These are phyloP conservation scores for Psophia crepitans DNA, from an alignment of 2,113 vertebrate genomes.

Conservation along the genomic window DNA sequence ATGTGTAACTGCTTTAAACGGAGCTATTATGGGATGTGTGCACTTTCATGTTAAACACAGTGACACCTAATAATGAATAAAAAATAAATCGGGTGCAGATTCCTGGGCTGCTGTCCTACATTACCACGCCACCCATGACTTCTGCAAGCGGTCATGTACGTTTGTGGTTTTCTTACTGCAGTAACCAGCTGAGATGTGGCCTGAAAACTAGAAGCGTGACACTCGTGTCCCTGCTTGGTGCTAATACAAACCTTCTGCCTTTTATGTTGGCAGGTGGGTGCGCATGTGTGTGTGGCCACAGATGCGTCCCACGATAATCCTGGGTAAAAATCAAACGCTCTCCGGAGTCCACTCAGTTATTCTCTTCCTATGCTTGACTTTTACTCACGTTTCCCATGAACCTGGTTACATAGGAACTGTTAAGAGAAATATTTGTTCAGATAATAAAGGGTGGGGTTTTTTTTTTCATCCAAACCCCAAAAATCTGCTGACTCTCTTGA, in stretches of 20 bases:
- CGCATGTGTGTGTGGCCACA: neutral
- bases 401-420: neutral
- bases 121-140: neutral
- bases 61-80: neutral
- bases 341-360: neutral
- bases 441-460: neutral
- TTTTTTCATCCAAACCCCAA: neutral
- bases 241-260: neutral
- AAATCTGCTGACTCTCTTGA: constrained; percentile 7
- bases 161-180: neutral
- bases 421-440: constrained; percentile 36
- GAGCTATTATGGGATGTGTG: neutral
- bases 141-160: neutral
- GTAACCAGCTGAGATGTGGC: neutral
- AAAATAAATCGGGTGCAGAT: neutral
- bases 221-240: neutral
- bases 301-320: neutral
- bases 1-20: neutral
- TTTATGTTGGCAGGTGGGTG: neutral
- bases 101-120: neutral
- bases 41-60: neutral
- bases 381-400: neutral
- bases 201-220: neutral
- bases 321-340: neutral
- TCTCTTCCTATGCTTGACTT: neutral